These are phyloP conservation scores for Pocillopora meandrina DNA, from an alignment of 92 coral and sea anemone genomes.

Conservation along the genomic window DNA sequence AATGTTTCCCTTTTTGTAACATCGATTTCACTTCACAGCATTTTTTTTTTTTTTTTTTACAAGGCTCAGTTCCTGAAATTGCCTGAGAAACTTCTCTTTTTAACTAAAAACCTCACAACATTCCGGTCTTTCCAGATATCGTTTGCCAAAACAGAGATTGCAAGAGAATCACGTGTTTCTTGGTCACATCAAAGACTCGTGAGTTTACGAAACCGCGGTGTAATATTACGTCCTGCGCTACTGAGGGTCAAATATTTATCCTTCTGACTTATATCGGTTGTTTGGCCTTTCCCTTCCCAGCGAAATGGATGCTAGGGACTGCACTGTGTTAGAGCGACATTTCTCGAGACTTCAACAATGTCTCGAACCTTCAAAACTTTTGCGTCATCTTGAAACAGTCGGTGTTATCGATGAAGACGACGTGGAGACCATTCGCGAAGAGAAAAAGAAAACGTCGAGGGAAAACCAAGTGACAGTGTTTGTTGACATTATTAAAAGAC, in stretches of 20 bases:
- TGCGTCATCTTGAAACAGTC: constrained; percentile 37
- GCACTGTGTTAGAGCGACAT: constrained; percentile 53
- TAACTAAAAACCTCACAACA: no score
- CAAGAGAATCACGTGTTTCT: no score
- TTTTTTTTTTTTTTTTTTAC: no score
- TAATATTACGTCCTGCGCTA: background rate
- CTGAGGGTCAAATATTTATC: background rate
- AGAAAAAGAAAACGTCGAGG: constrained; percentile 20
- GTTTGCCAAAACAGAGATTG: no score
- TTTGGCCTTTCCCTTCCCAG: background rate
- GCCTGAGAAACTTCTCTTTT: no score
- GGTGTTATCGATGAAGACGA: constrained; percentile 59
- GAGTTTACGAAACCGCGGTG: constrained; percentile 1
- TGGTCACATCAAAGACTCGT: constrained; percentile 20
- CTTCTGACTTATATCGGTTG: background rate
- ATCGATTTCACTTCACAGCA: no score
- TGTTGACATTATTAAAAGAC: constrained; percentile 46
- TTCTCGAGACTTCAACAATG: constrained; percentile 43
- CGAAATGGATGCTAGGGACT: constrained; percentile 57
- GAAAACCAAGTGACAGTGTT: constrained; percentile 47
- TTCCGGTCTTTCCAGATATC: no score
- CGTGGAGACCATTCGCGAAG: constrained; percentile 37
- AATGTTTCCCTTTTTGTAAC: no score
- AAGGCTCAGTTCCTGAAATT: no score
- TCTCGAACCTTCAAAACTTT: constrained; percentile 59